Conservation (phyloP, 2,797 vertebrate species). For the Tinamus major region DNA sequence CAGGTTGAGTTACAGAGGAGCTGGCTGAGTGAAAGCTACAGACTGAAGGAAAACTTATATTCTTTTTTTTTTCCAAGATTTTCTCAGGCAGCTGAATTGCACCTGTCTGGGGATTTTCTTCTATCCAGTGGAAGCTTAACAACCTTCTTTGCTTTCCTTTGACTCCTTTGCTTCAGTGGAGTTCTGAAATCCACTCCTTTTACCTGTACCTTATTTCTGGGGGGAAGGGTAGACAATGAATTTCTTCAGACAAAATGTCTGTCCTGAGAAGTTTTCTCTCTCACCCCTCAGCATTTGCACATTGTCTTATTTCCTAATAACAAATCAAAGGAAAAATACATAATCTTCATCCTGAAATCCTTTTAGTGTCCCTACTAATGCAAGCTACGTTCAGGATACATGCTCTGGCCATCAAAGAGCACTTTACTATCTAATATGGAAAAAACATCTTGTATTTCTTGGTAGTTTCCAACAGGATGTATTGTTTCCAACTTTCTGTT, state of each 20-base stretch:
- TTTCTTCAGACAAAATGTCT: neutral
- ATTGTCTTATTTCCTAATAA: neutral
- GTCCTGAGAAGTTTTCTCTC: neutral
- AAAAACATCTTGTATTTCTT: neutral
- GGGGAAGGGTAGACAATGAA: neutral
- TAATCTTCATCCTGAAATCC: neutral
- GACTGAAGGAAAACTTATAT: neutral
- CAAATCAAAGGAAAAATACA: neutral
- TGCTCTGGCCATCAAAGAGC: neutral
- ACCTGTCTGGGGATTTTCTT: neutral
- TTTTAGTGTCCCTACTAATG: neutral
- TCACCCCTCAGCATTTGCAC: neutral
- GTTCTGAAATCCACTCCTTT: neutral
- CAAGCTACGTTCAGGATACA: neutral
- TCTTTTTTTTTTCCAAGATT: neutral
- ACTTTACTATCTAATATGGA: neutral
- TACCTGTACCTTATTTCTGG: neutral
- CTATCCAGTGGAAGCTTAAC: neutral
- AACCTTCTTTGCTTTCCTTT: neutral
- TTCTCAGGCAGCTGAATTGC: constrained; percentile 12
- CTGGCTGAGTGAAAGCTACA: neutral
- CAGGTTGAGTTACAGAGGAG: neutral
- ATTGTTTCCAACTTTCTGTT: neutral
- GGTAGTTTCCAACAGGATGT: neutral
- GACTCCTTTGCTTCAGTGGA: neutral